phyloP scores from a whole-genome alignment of 2,113 vertebrate genomes.

The Amazona vittata region DNA sequence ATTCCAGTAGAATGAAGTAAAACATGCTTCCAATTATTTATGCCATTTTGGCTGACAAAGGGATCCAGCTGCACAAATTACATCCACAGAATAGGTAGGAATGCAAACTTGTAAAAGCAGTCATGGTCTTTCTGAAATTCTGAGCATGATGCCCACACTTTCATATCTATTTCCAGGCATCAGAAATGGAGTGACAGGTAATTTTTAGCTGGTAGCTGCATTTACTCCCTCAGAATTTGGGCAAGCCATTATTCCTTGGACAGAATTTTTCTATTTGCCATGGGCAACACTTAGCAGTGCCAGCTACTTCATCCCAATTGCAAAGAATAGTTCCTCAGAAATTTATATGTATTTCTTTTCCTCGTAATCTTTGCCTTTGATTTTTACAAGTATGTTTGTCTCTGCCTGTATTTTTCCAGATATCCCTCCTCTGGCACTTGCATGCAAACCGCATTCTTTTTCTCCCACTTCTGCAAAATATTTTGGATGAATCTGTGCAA shows the following conservation, averaged over 20 bases:
- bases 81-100: not conserved
- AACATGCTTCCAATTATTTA: not conserved
- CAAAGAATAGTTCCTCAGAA: not conserved
- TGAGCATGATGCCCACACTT: not conserved
- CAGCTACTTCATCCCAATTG: not conserved
- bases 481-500: not conserved
- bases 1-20: not conserved
- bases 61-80: not conserved
- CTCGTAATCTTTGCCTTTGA: not conserved
- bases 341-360: not conserved
- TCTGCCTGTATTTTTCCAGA: not conserved
- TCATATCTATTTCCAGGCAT: not conserved
- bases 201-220: not conserved
- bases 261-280: not conserved
- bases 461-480: not conserved
- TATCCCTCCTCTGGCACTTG: not conserved
- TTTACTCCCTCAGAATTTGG: not conserved
- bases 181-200: not conserved
- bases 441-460: not conserved
- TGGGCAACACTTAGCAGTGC: not conserved
- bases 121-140: not conserved
- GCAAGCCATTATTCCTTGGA: not conserved
- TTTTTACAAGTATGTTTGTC: not conserved
- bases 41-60: not conserved
- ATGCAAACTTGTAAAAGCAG: not conserved